Evolutionary conservation across 2,797 vertebrate species (phyloP), one percentile per base, ranked within the genome.

Genomic region (Gambelia wislizenii): DNA sequence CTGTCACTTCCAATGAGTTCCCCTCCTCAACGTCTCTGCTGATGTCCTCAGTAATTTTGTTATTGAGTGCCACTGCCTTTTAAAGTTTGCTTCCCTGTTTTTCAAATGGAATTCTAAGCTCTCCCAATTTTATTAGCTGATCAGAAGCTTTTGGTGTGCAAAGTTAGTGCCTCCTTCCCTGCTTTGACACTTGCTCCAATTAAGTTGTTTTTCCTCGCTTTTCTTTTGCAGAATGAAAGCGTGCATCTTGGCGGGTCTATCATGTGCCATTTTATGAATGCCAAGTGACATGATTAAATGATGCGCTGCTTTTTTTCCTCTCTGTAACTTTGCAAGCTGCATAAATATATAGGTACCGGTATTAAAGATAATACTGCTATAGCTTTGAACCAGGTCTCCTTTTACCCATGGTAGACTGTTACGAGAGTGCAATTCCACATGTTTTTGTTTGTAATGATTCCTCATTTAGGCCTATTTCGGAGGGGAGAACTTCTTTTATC

Each of bases 181-280:
- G 0, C 16, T 44, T 44, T 42, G 16, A 12, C 8, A 36, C 70
- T 52, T 64, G 42, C 70, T 54, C 30, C 72, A 69, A 42, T 84
- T 76, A 77, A 52, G 2, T 36, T 18, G 22, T 59, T 52, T 52
- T 39, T 18, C 36, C 33, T 61, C 1, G 18, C 44, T 86, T 67
- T 88, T 88, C 72, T 67, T 77, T 67, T 83, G 81, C 72, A 84
- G 25, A 88, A 75, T 75, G 74, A 67, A 76, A 49, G 36, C 9
- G 42, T 39, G 27, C 76, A 80, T 44, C 67, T 39, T 20, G 9
- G 22, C 5, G 69, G 27, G 80, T 77, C 42, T 76, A 64, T n/a
- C 47, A 33, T 36, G 14, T 78, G 49, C n/a, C n/a, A 36, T 87
- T 67, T 39, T 67, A 25, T 70, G 61, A 54, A 44, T 87, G 78